Evolutionary conservation across 2,888 invertebrate species (phyloP).

Genomic region (Agriotes lineatus): DNA sequence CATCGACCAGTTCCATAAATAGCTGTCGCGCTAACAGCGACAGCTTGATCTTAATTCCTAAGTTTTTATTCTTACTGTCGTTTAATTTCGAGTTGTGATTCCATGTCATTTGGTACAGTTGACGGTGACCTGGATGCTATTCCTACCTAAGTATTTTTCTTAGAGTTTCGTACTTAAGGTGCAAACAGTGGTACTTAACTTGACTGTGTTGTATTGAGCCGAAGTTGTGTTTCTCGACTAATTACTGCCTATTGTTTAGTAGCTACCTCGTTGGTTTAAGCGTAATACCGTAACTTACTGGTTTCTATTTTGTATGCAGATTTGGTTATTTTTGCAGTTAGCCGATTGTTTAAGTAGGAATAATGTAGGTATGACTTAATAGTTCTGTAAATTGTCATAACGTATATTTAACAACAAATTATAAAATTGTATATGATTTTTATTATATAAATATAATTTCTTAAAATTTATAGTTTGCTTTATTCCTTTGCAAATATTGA

Average conservation of each 20-base stretch:
- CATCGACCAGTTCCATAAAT: conserved; percentile 85
- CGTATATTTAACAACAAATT: conserved; percentile 28
- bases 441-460: conserved; percentile 30
- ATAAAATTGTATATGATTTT: conserved; percentile 28
- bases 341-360: neutral
- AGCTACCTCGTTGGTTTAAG: conserved; percentile 44
- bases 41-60: conserved; percentile 13
- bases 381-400: conserved; percentile 29
- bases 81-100: conserved; percentile 10
- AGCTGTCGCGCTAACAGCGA: conserved; percentile 36
- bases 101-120: neutral
- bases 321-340: neutral
- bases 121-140: neutral
- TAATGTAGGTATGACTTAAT: conserved; percentile 21
- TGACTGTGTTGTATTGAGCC: conserved; percentile 22
- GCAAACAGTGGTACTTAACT: conserved; percentile 37
- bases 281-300: conserved; percentile 18
- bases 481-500: neutral
- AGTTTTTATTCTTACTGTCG: neutral
- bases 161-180: conserved; percentile 34
- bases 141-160: conserved; percentile 8
- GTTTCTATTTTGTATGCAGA: conserved; percentile 12
- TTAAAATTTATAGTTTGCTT: neutral
- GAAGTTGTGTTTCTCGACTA: neutral
- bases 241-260: conserved; percentile 34